Percentiles rank a stretch among this genome's conserved stretches.
These are phyloP conservation scores for Seriola quinqueradiata DNA, from an alignment of 2,113 vertebrate genomes.

Conservation along the genomic window DNA sequence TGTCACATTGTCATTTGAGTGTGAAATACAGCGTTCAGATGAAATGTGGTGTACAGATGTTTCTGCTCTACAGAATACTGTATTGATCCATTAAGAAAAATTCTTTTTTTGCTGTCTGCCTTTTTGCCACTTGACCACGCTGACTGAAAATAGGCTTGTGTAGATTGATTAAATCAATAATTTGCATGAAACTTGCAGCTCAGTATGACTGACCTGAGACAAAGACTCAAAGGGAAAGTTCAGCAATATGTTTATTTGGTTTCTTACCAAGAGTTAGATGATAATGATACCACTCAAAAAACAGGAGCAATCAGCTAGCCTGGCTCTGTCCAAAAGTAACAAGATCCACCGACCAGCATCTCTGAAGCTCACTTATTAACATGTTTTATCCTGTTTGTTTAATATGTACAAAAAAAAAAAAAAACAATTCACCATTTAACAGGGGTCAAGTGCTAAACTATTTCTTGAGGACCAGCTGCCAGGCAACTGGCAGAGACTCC, in stretches of 20 bases:
- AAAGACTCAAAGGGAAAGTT: constrained; percentile 3
- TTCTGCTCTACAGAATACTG: background rate
- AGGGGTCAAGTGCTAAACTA: background rate
- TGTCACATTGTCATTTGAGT: constrained; percentile 1
- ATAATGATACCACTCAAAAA: background rate
- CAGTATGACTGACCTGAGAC: constrained; percentile 14
- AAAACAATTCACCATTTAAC: background rate
- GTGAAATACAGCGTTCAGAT: constrained; percentile 2
- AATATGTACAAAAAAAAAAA: background rate
- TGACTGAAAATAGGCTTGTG: background rate
- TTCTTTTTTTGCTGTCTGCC: background rate
- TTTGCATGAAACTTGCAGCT: constrained; percentile 13
- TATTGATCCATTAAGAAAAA: constrained; percentile 15
- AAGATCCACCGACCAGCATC: background rate
- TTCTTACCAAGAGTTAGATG: background rate
- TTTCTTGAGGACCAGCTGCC: constrained; percentile 24
- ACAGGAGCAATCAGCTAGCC: background rate
- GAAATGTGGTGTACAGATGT: constrained; percentile 4
- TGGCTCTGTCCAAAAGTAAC: background rate
- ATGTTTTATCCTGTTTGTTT: background rate
- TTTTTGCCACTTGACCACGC: background rate
- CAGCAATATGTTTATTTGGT: background rate
- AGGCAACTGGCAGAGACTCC: constrained; percentile 8
- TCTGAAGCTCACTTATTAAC: constrained; percentile 21
- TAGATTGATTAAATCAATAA: constrained; percentile 18